These are phyloP conservation scores for Papilio gigon DNA, from an alignment of 2,888 invertebrate genomes.

Conservation along the genomic window DNA sequence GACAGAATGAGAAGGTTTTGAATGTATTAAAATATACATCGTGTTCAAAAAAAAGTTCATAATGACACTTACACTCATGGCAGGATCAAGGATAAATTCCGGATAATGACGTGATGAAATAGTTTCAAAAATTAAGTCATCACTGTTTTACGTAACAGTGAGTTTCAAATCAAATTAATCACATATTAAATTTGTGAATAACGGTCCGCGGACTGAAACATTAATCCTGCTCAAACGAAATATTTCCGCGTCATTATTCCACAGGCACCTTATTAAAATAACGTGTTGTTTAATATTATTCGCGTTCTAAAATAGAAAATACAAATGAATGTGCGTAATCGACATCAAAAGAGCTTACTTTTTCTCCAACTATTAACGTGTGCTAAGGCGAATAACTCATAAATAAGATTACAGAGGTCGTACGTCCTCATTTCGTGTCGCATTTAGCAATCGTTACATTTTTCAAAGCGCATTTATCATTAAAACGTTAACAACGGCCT, in stretches of 20 bases:
- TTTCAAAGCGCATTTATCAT: conserved; percentile 74
- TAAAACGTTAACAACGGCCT: conserved; percentile 67
- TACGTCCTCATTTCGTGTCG: conserved; percentile 75
- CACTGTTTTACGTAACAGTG: conserved; percentile 10
- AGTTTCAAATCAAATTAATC: background rate
- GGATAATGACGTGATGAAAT: background rate
- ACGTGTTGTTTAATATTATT: conserved; percentile 60
- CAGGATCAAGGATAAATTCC: background rate
- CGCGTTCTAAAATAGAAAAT: conserved; percentile 60
- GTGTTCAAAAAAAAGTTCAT: background rate
- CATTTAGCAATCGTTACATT: conserved; percentile 70
- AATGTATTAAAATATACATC: background rate
- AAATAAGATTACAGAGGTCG: conserved; percentile 68
- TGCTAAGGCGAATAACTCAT: conserved; percentile 73
- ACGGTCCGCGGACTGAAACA: conserved; percentile 41
- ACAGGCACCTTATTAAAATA: conserved; percentile 60
- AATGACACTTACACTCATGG: too few relatives aligned
- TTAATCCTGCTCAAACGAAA: conserved; percentile 59
- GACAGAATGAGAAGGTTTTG: background rate
- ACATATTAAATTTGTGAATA: conserved; percentile 32
- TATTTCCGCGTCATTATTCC: conserved; percentile 54
- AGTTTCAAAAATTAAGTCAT: conserved; percentile 22
- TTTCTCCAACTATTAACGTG: conserved; percentile 70
- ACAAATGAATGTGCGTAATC: conserved; percentile 70
- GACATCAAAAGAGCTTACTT: conserved; percentile 72